Conservation (phyloP, 2,888 invertebrate species). For the Heliconius ethilla region DNA sequence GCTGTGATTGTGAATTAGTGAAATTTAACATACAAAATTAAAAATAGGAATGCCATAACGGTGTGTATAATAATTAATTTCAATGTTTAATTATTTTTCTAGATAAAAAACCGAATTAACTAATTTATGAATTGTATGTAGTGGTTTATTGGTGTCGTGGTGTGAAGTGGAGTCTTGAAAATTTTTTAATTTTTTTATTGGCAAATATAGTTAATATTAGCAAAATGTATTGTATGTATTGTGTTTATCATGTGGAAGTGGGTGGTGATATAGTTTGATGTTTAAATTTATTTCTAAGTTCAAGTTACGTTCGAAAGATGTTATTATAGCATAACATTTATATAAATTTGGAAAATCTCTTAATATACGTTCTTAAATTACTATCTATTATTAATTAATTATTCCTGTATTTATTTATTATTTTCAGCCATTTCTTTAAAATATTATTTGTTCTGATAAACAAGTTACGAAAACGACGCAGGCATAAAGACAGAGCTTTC, state of each 20-base stretch:
- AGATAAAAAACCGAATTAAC: neutral
- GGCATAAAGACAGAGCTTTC: constrained; percentile 16
- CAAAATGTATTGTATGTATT: constrained; percentile 3
- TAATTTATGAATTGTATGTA: neutral
- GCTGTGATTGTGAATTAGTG: constrained; percentile 24
- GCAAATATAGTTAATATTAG: neutral
- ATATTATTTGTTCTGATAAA: neutral
- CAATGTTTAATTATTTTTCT: neutral
- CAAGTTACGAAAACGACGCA: constrained; percentile 1
- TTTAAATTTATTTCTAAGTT: neutral
- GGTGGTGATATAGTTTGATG: constrained; percentile 2
- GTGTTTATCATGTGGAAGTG: constrained; percentile 14
- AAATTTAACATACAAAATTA: neutral
- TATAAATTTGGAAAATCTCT: neutral
- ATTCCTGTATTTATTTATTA: constrained; percentile 4
- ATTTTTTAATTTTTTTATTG: constrained; percentile 8
- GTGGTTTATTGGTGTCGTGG: constrained; percentile 24
- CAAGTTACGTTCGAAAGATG: neutral
- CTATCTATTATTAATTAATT: neutral
- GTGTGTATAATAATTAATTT: constrained; percentile 10
- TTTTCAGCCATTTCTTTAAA: constrained; percentile 7
- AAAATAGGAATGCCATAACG: neutral
- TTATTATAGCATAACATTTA: neutral
- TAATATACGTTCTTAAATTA: neutral
- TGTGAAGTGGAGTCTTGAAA: constrained; percentile 21